Percentiles rank a stretch among this genome's conserved stretches.
These are phyloP conservation scores for Pseudorasbora parva DNA, from an alignment of 2,113 vertebrate genomes.

Conservation along the genomic window DNA sequence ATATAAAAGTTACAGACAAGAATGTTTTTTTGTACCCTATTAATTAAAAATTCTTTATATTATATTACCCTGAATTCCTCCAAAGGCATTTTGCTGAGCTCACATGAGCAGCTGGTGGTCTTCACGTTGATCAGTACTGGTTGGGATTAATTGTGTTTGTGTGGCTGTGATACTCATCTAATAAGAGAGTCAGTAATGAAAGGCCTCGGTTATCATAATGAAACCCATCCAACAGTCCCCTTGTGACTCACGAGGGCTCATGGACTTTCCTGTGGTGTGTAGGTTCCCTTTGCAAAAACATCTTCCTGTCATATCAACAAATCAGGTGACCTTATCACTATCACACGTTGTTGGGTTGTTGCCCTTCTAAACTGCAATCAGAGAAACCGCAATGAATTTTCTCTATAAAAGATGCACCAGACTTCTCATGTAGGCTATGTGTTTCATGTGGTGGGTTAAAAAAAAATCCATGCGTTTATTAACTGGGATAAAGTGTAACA, in stretches of 20 bases:
- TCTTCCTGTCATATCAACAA: background rate
- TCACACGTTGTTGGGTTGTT: background rate
- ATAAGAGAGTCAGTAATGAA: background rate
- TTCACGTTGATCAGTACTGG: background rate
- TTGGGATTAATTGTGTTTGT: background rate
- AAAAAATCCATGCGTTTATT: background rate
- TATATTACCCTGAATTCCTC: background rate
- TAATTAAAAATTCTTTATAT: background rate
- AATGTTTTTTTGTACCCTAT: no score
- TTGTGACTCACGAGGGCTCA: conserved; percentile 47
- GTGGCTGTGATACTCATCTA: background rate
- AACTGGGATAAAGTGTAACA: background rate
- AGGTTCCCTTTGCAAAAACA: background rate
- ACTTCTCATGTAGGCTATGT: background rate
- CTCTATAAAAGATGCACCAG: background rate
- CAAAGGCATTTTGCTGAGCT: background rate
- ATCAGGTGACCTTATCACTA: background rate
- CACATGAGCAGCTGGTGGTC: conserved; percentile 3
- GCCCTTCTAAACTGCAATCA: background rate
- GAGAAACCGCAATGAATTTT: background rate
- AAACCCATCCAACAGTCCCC: conserved; percentile 28
- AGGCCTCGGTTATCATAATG: conserved; percentile 34
- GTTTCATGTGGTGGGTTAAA: background rate
- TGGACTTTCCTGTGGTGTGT: conserved; percentile 38
- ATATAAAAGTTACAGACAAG: background rate